Conservation (phyloP, 2,113 vertebrate genomes). For the Taurulus bubalis region DNA sequence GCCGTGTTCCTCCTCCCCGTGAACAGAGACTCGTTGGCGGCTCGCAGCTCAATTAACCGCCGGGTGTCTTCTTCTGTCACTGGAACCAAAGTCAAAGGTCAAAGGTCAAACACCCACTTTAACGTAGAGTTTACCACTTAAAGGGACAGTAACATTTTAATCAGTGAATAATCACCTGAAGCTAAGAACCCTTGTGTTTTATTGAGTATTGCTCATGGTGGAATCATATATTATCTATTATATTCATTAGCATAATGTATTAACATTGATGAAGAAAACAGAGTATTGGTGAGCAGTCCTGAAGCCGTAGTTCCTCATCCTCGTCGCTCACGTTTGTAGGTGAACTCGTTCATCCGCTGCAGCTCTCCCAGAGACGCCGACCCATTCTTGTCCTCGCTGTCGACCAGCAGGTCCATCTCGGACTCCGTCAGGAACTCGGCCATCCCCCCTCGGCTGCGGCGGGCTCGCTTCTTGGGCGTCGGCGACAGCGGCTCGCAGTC, state of each 20-base stretch:
- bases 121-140: no score
- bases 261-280: no score
- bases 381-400: conserved; percentile 70
- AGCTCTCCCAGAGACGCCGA: conserved; percentile 60
- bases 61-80: conserved; percentile 83
- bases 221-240: no score
- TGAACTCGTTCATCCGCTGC: conserved; percentile 65
- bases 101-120: neutral
- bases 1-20: conserved; percentile 83
- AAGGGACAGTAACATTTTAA: no score
- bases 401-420: conserved; percentile 78
- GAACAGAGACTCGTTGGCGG: conserved; percentile 81
- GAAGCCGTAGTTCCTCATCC: no score
- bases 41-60: conserved; percentile 80
- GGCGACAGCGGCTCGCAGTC: conserved; percentile 70
- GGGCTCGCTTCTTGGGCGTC: conserved; percentile 58
- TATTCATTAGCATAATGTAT: no score
- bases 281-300: no score
- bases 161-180: no score
- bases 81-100: conserved; percentile 11
- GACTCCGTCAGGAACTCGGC: conserved; percentile 79
- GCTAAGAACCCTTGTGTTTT: no score
- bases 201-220: no score
- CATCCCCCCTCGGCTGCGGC: conserved; percentile 69
- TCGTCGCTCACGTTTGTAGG: conserved; percentile 68